Base-by-base conservation (phyloP, 2,888 invertebrate species). In the Rhagium mordax region DNA sequence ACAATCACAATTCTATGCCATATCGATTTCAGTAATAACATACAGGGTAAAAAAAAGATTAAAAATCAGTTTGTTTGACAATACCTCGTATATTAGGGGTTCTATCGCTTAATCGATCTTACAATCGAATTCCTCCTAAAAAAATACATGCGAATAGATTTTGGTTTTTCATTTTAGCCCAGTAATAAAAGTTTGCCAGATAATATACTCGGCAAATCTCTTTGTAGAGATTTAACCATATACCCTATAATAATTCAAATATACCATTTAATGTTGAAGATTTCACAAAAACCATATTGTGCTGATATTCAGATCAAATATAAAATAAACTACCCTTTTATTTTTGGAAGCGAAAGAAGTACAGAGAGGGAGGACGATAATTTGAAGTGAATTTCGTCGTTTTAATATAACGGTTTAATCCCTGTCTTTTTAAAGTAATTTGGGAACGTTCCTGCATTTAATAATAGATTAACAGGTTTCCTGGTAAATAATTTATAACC, bases 321-420 rank as follows among this genome's bases (percentile, higher is more conserved):
- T 47, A 18, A 18, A 20, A 47, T 20, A 47, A 61, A 41, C 61
- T 20, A 33, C 33, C n/a, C 18, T 48, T 61, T 41, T 47, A 47
- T 48, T 61, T 47, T 47, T 21, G n/a, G 47, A 21, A 21, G 61
- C 47, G 61, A 61, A 61, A 24, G 41, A 41, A n/a, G 21, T n/a
- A 15, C 10, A 24, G 13, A 48, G 24, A 6, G 47, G 7, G 21
- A 61, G 47, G 15, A 13, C 47, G 61, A 48, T 61, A 61, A 61
- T 61, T 61, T 61, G 47, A 29, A 18, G 18, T 20, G 20, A 21
- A 21, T 20, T 48, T 60, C 10, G 13, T 29, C 18, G 16, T 7
- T 60, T 60, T 60, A 29, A 60, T 41, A 60, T 18, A 10, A 33
- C 59, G 16, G 16, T 60, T 61, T 61, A 41, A 61, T 47, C 41